phyloP scores from a whole-genome alignment of 2,113 vertebrate genomes.

The Actenoides lindsayi region DNA sequence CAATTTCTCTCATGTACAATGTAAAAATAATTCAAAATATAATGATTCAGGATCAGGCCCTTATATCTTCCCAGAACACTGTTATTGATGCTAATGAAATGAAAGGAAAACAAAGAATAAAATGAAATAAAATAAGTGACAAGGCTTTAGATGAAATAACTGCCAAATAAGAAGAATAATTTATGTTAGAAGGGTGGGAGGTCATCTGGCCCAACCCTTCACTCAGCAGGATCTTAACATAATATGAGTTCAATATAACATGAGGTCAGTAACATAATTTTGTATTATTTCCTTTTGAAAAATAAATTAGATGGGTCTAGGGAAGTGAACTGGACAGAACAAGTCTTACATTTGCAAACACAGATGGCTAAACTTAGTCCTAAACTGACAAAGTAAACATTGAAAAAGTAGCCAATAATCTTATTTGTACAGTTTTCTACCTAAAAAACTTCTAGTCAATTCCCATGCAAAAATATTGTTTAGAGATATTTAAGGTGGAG shows the following conservation, averaged over 20 bases:
- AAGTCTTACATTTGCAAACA: neutral
- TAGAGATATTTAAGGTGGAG: neutral
- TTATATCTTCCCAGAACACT: neutral
- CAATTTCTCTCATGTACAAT: neutral
- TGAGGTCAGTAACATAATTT: conserved; percentile 12
- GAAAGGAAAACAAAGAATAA: neutral
- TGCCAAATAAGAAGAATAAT: conserved; percentile 1
- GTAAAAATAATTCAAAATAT: neutral
- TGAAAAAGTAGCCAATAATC: neutral
- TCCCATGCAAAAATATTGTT: neutral
- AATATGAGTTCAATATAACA: neutral
- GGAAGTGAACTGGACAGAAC: neutral
- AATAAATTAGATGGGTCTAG: neutral
- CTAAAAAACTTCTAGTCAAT: neutral
- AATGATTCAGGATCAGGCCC: neutral
- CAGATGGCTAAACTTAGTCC: neutral
- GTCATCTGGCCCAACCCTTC: neutral
- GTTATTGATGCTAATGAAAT: neutral
- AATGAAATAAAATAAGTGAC: neutral
- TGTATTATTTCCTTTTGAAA: neutral
- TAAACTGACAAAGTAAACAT: neutral
- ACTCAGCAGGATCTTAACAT: neutral
- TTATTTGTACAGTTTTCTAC: neutral
- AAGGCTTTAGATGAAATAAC: neutral
- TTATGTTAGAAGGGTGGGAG: neutral